Base-by-base conservation (phyloP, 2,888 invertebrate genomes). In the Lasiommata megera region DNA sequence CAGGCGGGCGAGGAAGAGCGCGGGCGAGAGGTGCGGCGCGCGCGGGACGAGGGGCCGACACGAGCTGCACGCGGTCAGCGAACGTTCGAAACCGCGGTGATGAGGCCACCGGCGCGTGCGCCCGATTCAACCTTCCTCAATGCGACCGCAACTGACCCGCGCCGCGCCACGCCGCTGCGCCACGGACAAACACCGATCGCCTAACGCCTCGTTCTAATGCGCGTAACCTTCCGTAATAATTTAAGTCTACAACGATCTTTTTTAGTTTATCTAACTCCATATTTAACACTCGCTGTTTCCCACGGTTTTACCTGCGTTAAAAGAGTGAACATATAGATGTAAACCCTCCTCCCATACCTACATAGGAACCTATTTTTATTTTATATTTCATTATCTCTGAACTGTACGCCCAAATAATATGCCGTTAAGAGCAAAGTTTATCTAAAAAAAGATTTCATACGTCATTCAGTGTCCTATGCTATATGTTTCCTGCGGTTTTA, bases 121-220 rank as follows among this genome's bases (percentile, higher is more conserved):
- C 82, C 85, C 88, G 85, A 86, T 87, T 88, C 88, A 89, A 89
- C 90, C 90, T 90, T 89, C 88, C 90, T 89, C 90, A 90, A 90
- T 76, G 86, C 88, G 88, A 89, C 90, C 88, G 89, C 88, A 82
- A 80, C 88, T 90, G 88, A 89, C 88, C 89, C 84, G 85, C 86
- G 77, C 76, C 70, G 65, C 71, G 70, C 65, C 71, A 68, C 23
- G 31, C 31, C 34, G 34, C 62, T 71, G 68, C 69, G 71, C 73
- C 76, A 75, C 80, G 61, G 58, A 61, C 68, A 63, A 68, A 46
- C 56, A 43, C 28, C 37, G 43, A 57, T 61, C 60, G 62, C 54
- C 62, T 54, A 57, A 62, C 60, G 63, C 58, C 58, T 60, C 41
- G 60, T 58, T 44, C 31, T 36, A 38, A 18, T 31, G 62, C 65